Evolutionary conservation across 2,888 invertebrate species (phyloP).

Genomic region (Drosophila austrosaltans): DNA sequence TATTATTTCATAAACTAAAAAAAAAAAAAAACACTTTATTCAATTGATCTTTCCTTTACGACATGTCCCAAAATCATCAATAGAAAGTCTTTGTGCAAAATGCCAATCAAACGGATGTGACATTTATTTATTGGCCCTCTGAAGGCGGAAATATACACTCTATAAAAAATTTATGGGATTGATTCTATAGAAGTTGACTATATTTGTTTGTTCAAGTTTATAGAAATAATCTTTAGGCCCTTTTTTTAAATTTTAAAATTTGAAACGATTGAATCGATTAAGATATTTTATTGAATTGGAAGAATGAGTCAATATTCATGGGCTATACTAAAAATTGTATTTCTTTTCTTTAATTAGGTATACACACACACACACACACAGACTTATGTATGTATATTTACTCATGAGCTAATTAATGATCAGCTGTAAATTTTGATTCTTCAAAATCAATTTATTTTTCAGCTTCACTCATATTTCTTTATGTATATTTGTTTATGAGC

Average conservation of each 20-base stretch:
- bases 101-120: neutral
- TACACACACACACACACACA: neutral
- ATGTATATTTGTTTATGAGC: slow-evolving; percentile 55
- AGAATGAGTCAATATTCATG: neutral
- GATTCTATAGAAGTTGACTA: neutral
- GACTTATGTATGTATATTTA: neutral
- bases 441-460: slow-evolving; percentile 25
- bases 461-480: slow-evolving; percentile 53
- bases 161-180: neutral
- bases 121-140: neutral
- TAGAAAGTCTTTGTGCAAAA: neutral
- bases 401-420: slow-evolving; percentile 14
- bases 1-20: neutral
- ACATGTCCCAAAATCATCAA: neutral
- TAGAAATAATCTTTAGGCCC: neutral
- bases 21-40: neutral
- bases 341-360: neutral
- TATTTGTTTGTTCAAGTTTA: too few relatives aligned
- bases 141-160: neutral
- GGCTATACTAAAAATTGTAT: neutral
- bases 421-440: slow-evolving; percentile 22
- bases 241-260: neutral
- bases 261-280: neutral
- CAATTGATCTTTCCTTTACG: too few relatives aligned
- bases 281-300: neutral